phyloP scores from a whole-genome alignment of 2,797 vertebrate species.

The Neosalanx taihuensis region DNA sequence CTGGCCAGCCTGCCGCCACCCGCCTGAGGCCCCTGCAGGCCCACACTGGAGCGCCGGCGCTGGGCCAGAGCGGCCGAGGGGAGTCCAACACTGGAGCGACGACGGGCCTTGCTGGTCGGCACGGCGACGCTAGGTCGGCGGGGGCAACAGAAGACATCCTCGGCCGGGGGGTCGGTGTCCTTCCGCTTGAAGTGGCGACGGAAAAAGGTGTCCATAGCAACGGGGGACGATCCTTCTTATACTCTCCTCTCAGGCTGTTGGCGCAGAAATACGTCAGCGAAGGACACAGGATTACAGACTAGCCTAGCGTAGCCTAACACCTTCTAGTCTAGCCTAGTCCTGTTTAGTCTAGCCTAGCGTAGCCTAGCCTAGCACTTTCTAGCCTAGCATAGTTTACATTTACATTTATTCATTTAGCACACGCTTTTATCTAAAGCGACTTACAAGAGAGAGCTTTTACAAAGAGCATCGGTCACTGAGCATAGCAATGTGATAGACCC shows the following conservation, averaged over 20 bases:
- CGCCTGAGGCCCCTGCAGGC: conserved; percentile 38
- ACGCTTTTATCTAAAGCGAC: no score
- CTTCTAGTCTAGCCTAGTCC: background rate
- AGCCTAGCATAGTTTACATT: no score
- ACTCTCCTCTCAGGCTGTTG: conserved; percentile 64
- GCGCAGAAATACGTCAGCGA: conserved; percentile 69
- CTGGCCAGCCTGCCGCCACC: conserved; percentile 28
- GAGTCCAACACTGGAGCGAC: conserved; percentile 50
- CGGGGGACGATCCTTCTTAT: conserved; percentile 10
- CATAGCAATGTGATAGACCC: no score
- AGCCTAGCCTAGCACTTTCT: no score
- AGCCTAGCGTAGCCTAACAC: no score
- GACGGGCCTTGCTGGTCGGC: conserved; percentile 75
- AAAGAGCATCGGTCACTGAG: no score
- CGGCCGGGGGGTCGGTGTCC: conserved; percentile 28
- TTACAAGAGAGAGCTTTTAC: no score
- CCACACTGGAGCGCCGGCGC: conserved; percentile 59
- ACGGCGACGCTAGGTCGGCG: conserved; percentile 68
- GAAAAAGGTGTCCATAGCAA: conserved; percentile 88
- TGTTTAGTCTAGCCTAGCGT: no score
- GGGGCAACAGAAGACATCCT: conserved; percentile 35
- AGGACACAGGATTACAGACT: background rate
- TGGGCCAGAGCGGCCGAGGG: conserved; percentile 38
- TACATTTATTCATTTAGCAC: no score
- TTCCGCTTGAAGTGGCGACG: conserved; percentile 86